Evolutionary conservation across 2,888 invertebrate species (phyloP).

Genomic region (Ariolimax columbianus): DNA sequence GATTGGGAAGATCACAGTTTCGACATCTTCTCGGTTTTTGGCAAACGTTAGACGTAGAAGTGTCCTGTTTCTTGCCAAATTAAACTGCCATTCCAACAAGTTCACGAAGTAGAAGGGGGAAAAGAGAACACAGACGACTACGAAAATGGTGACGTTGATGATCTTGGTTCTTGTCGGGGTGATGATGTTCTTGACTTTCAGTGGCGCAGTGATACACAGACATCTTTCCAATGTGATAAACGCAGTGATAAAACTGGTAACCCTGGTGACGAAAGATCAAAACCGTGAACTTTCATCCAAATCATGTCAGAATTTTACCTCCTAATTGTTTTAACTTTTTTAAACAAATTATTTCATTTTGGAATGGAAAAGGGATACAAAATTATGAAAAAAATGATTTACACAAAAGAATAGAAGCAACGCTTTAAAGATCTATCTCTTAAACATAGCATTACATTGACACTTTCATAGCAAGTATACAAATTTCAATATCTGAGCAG

Average conservation of each 20-base stretch:
- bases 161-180: not conserved
- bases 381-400: too few relatives aligned
- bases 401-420: too few relatives aligned
- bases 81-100: not conserved
- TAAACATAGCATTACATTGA: too few relatives aligned
- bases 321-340: too few relatives aligned
- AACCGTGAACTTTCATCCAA: too few relatives aligned
- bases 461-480: too few relatives aligned
- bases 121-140: not conserved
- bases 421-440: too few relatives aligned
- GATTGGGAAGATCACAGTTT: not conserved
- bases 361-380: too few relatives aligned
- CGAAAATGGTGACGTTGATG: constrained; percentile 11
- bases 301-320: too few relatives aligned
- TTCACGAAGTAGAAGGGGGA: constrained; percentile 1
- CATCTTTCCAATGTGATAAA: constrained; percentile 6
- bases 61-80: not conserved
- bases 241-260: not conserved
- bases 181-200: constrained; percentile 11
- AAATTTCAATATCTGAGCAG: too few relatives aligned
- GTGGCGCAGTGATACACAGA: not conserved
- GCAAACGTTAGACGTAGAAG: not conserved
- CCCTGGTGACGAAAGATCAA: not conserved
- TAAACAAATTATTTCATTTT: too few relatives aligned
- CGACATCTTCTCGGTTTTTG: not conserved